Evolutionary conservation across 2,888 invertebrate genomes (phyloP), one percentile per base, ranked within the genome.

Genomic region (Lamellibrachia columna): DNA sequence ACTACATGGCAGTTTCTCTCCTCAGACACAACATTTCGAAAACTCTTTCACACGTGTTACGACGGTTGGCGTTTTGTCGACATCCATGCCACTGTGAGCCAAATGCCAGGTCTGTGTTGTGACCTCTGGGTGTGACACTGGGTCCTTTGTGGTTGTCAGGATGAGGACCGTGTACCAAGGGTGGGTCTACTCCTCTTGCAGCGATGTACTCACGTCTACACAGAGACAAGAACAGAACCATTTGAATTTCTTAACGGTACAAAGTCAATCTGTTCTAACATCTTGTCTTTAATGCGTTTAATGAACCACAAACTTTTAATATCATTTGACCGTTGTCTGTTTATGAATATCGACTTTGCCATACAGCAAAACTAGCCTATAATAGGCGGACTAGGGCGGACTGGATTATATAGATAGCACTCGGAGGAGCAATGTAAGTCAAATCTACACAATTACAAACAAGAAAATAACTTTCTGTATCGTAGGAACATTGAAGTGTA

Each of bases 1-100:
- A 75, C 75, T 75, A 75, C 22, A 75, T 15, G 75, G 75, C 75
- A 22, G 75, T 75, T n/a, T 75, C 22, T 2, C 22, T 15, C 22
- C 22, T 75, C 75, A 75, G 75, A 75, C 75, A 75, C 22, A 75
- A 75, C 75, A 75, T 75, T n/a, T 75, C 75, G 75, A 75, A 75
- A 15, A 75, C 75, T 22, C 75, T 75, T 22, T 75, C 75, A 15
- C 75, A 75, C n/a, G 75, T 22, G 22, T 75, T 75, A 15, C 22
- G 75, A 15, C 75, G 11, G 75, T 3, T n/a, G 75, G n/a, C 22
- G 22, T 75, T n/a, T 6, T 22, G 15, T 75, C 15, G 22, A 2
- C 75, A 7, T 58, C 11, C 22, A 15, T 0, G 75, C 75, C 75
- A 75, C 22, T 75, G 75, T 22, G 75, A 6, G 15, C 75, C 75